phyloP scores from a whole-genome alignment of 37 sponge, comb jelly and placozoan genomes.

The Theonella swinhoei region DNA sequence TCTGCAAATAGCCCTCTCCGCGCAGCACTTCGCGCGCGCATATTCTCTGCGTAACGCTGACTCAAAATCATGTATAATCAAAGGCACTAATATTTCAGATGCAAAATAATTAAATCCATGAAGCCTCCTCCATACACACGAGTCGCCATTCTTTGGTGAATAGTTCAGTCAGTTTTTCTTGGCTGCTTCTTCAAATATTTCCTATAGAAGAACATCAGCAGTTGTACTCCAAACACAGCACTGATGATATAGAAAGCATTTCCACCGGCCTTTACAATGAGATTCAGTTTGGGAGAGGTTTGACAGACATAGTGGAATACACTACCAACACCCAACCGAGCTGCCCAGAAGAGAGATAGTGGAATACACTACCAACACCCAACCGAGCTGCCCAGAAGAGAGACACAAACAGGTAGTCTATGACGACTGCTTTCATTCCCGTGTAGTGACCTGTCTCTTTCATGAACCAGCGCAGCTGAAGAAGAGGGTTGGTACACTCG shows the following conservation, averaged over 20 bases:
- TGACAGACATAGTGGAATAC: constrained; percentile 39
- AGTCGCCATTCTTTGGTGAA: not conserved
- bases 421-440: constrained; percentile 18
- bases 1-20: too few relatives aligned
- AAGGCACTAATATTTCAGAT: too few relatives aligned
- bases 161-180: not conserved
- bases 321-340: constrained; percentile 60
- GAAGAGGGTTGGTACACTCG: constrained; percentile 86
- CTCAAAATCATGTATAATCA: too few relatives aligned
- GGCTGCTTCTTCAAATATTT: constrained; percentile 25
- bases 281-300: constrained; percentile 37
- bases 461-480: constrained; percentile 80
- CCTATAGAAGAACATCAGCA: constrained; percentile 33
- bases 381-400: constrained; percentile 36
- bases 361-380: constrained; percentile 55
- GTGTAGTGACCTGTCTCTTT: constrained; percentile 40
- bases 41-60: too few relatives aligned
- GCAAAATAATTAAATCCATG: too few relatives aligned
- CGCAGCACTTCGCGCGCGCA: too few relatives aligned
- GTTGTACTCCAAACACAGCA: constrained; percentile 61
- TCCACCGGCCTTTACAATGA: constrained; percentile 56
- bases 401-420: constrained; percentile 57
- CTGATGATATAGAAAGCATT: constrained; percentile 68
- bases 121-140: too few relatives aligned
- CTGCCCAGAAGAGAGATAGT: constrained; percentile 19